These are phyloP conservation scores for Archegozetes longisetosus DNA, from an alignment of 1,140 invertebrate genomes.

Conservation along the genomic window DNA sequence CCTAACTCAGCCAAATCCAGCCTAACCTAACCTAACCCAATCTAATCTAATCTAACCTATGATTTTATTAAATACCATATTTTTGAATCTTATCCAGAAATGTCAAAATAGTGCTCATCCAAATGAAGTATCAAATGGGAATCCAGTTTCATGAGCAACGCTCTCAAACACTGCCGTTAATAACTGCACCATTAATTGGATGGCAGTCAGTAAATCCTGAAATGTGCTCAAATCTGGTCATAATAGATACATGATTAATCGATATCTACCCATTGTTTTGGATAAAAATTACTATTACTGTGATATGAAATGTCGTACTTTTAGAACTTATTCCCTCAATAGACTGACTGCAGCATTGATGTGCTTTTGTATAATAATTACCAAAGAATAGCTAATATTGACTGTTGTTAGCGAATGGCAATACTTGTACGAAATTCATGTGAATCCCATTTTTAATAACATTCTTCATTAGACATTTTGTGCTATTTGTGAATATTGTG, in stretches of 20 bases:
- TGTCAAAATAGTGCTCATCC: neutral
- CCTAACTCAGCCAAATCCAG: too few relatives aligned
- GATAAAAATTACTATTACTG: neutral
- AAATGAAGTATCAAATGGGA: neutral
- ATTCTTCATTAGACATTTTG: neutral
- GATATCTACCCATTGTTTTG: neutral
- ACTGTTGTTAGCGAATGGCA: neutral
- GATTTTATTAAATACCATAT: neutral
- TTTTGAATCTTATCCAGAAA: neutral
- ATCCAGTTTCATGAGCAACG: neutral
- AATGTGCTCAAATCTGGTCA: neutral
- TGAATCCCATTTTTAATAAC: neutral
- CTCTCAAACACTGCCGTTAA: neutral
- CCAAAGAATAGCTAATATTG: neutral
- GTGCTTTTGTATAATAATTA: neutral
- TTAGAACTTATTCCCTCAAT: too few relatives aligned
- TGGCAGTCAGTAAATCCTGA: neutral
- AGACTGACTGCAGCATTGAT: too few relatives aligned
- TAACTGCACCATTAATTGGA: neutral
- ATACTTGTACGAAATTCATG: neutral
- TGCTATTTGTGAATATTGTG: neutral
- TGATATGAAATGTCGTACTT: too few relatives aligned
- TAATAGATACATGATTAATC: neutral
- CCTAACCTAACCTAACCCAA: neutral
- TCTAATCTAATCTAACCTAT: neutral